Evolutionary conservation across 2,888 invertebrate species (phyloP), one percentile per base, ranked within the genome.

Genomic region (Seira musarum): DNA sequence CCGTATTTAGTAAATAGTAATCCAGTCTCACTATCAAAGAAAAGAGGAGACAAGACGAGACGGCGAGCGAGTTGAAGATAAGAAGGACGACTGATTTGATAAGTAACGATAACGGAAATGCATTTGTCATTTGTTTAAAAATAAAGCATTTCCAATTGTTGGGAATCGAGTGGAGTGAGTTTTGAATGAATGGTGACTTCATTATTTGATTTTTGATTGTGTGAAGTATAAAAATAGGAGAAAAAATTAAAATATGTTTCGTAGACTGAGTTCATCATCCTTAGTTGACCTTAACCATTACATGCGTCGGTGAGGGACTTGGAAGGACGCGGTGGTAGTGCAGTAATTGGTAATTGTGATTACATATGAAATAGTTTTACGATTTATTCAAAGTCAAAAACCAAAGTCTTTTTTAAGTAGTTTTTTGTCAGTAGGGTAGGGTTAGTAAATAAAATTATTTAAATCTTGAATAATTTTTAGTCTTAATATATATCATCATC

Each of bases 271-370:
- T 35, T 77, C 77, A 60, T 77, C 77, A 53, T 77, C 77, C 64
- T 70, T 77, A 57, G 77, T 77, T 17, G 77, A 77, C 77, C 77
- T 77, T 70, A 77, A 77, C 22, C 77, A 77, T 77, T 77, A 77
- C 24, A 77, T 77, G 77, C 77, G 60, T 69, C 19, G 24, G n/a
- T 71, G 15, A 25, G 13, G 13, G 13, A 40, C 13, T 40, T 5
- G 13, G 40, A 13, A 40, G 40, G 40, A 5, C 5, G 40, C 13
- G 40, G 5, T 5, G 13, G 40, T 8, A 40, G 40, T 40, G 40
- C 40, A 5, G 6, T 5, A 40, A 13, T 40, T 5, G 13, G 40
- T 8, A 40, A n/a, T n/a, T n/a, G n/a, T n/a, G n/a, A n/a, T n/a
- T n/a, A n/a, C n/a, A n/a, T n/a, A n/a, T n/a, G n/a, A n/a, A n/a